A percentile compares a stretch with the other conserved stretches of the same genome.
Evolutionary conservation across 2,888 invertebrate species (phyloP).

Genomic region (Eucera pruinosa): DNA sequence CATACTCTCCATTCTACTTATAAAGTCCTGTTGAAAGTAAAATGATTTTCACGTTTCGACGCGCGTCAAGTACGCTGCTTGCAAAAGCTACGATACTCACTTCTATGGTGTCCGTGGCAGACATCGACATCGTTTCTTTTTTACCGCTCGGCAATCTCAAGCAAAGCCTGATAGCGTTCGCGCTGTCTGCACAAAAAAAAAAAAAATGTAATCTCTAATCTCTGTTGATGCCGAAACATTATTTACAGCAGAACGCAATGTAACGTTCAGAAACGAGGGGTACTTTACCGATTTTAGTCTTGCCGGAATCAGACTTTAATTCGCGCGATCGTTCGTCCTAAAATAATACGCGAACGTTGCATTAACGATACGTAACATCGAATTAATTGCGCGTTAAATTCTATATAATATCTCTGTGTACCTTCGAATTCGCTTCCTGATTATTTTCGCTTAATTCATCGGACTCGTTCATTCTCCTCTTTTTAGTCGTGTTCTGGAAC

Average conservation of each 20-base stretch:
- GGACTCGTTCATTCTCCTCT: slow-evolving; percentile 76
- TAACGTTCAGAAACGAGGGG: background rate
- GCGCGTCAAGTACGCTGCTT: no score
- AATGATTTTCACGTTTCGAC: background rate
- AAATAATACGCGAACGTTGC: slow-evolving; percentile 18
- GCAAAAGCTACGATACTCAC: slow-evolving; percentile 63
- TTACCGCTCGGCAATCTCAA: slow-evolving; percentile 81
- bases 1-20: slow-evolving; percentile 80
- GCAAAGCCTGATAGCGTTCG: slow-evolving; percentile 79
- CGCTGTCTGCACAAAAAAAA: slow-evolving; percentile 63
- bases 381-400: background rate
- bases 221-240: background rate
- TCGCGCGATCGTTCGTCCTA: slow-evolving; percentile 27
- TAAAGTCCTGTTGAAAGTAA: slow-evolving; percentile 73
- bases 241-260: background rate
- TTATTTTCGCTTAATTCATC: slow-evolving; percentile 57
- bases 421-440: slow-evolving; percentile 56
- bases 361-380: background rate
- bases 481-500: slow-evolving; percentile 77
- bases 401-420: slow-evolving; percentile 29
- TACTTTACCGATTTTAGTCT: slow-evolving; percentile 58
- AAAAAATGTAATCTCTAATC: background rate
- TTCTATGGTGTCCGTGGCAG: slow-evolving; percentile 78
- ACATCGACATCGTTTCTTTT: slow-evolving; percentile 80
- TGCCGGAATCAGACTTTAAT: slow-evolving; percentile 30